phyloP scores from a whole-genome alignment of 2,113 vertebrate species.

The Panurus biarmicus region DNA sequence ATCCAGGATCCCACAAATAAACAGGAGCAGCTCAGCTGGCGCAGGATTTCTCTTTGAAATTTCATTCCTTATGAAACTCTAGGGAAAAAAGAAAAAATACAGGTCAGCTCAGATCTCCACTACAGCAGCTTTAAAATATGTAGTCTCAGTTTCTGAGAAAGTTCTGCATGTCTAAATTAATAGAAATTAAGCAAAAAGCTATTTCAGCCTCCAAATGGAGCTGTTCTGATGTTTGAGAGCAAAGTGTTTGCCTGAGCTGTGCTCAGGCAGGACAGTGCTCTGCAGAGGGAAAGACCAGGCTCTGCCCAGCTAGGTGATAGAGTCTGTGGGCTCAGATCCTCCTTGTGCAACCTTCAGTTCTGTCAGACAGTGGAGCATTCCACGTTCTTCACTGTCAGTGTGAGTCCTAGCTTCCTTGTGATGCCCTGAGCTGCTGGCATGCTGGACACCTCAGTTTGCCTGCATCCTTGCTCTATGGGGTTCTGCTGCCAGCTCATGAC shows the following conservation, averaged over 20 bases:
- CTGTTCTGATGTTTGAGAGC: not conserved
- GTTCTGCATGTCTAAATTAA: not conserved
- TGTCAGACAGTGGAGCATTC: not conserved
- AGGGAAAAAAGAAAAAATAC: not conserved
- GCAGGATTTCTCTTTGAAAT: not conserved
- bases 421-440: rapidly evolving
- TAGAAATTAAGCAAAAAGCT: not conserved
- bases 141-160: not conserved
- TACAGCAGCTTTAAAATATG: not conserved
- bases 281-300: not conserved
- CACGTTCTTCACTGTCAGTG: rapidly evolving
- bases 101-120: not conserved
- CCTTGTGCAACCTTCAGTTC: not conserved
- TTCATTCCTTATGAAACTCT: not conserved
- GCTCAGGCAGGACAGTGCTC: not conserved
- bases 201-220: not conserved
- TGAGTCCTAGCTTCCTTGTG: too few species aligned
- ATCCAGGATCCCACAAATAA: not conserved
- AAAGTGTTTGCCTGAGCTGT: rapidly evolving
- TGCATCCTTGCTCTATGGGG: rapidly evolving
- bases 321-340: not conserved
- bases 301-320: rapidly evolving
- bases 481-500: rapidly evolving
- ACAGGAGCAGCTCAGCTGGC: not conserved
- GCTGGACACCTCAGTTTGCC: not conserved